These are phyloP conservation scores for Lepidurus couesii DNA, from an alignment of 1,140 invertebrate species.

Conservation along the genomic window DNA sequence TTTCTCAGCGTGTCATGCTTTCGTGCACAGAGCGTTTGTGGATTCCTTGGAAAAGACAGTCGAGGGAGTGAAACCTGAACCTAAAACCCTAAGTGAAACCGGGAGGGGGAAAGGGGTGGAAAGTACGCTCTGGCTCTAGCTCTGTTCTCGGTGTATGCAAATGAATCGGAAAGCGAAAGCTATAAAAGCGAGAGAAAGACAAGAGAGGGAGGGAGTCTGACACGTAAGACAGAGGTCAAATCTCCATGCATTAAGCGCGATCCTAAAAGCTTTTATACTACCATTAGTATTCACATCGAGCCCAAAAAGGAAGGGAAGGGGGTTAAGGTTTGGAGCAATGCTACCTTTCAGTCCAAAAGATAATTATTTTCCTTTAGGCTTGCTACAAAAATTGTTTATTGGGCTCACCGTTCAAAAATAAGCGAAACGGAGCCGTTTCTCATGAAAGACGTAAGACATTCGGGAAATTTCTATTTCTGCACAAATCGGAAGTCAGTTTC, in stretches of 20 bases:
- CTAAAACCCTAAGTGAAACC: background rate
- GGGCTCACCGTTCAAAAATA: no score
- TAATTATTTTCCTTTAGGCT: no score
- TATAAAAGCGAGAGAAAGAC: background rate
- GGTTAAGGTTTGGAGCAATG: no score
- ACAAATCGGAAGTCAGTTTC: background rate
- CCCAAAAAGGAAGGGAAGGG: background rate
- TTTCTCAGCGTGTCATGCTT: no score
- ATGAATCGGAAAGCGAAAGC: conserved; percentile 18
- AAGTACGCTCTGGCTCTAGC: background rate
- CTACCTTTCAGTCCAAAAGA: no score
- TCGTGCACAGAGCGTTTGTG: no score
- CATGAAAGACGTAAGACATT: no score
- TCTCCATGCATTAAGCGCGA: conserved; percentile 18
- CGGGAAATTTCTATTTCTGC: no score
- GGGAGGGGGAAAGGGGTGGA: background rate
- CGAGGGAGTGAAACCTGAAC: background rate
- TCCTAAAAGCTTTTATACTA: conserved; percentile 12
- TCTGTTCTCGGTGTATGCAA: background rate
- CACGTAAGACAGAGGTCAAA: conserved; percentile 17
- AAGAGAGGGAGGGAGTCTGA: background rate
- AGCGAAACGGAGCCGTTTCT: no score
- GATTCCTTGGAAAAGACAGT: background rate
- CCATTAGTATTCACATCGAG: conserved; percentile 12
- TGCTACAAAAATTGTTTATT: no score